A percentile compares a stretch with the other conserved stretches of the same genome.
Evolutionary conservation across 35 echinoderm and acorn worm genomes (phyloP).

Genomic region (Eucidaris tribuloides): DNA sequence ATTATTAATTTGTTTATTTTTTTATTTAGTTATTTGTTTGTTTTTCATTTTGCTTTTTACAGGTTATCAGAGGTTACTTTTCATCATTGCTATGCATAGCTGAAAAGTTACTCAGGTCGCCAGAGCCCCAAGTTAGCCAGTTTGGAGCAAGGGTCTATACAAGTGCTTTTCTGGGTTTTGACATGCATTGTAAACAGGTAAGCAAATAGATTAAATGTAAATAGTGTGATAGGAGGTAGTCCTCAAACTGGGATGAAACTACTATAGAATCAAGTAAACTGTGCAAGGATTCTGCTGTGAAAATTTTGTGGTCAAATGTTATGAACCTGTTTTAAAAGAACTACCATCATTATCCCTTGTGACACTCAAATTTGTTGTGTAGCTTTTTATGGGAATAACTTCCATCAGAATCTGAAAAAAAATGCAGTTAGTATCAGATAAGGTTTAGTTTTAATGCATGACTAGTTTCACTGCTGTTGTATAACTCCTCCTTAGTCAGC

Average conservation of each 20-base stretch:
- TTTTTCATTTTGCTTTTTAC: not conserved
- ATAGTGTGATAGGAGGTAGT: no score
- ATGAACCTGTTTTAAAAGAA: not conserved
- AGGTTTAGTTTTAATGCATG: no score
- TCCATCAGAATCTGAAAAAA: no score
- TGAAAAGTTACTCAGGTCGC: conserved; percentile 66
- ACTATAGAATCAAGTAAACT: no score
- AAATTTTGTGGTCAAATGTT: no score
- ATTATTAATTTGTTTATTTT: not conserved
- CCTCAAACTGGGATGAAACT: no score
- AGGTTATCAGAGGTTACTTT: conserved; percentile 75
- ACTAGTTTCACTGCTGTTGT: not conserved
- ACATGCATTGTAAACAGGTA: conserved; percentile 88
- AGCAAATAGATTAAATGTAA: no score
- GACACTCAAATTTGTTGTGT: no score
- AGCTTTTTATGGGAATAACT: no score
- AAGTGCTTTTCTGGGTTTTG: conserved; percentile 72
- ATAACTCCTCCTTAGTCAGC: no score
- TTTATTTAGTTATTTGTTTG: conserved; percentile 8
- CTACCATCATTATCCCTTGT: no score
- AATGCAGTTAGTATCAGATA: not conserved
- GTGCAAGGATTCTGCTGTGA: no score
- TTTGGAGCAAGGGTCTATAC: conserved; percentile 60
- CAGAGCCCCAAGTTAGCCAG: conserved; percentile 47
- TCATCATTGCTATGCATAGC: conserved; percentile 62